phyloP scores from a whole-genome alignment of 2,113 vertebrate genomes.

The Protobothrops mucrosquamatus region DNA sequence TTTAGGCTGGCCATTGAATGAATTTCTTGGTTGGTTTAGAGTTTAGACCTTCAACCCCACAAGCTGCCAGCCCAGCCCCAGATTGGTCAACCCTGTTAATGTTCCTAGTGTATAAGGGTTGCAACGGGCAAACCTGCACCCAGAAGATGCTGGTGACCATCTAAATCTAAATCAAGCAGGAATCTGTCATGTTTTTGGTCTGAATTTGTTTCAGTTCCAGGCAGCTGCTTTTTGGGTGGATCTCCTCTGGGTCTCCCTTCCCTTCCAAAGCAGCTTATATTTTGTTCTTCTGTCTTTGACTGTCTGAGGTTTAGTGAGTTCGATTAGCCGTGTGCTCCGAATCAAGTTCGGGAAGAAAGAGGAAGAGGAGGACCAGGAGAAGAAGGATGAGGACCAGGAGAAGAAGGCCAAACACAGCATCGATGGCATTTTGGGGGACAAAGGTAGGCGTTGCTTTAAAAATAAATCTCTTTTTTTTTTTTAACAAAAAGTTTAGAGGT shows the following conservation, averaged over 20 bases:
- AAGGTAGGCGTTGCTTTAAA: slow-evolving; percentile 77
- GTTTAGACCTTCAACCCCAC: neutral
- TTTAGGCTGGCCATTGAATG: neutral
- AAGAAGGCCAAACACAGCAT: slow-evolving; percentile 99
- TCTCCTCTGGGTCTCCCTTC: too few species aligned
- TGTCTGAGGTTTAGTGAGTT: slow-evolving; percentile 95
- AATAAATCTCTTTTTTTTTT: neutral
- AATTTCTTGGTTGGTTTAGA: neutral
- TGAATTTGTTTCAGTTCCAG: neutral
- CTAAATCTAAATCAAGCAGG: neutral
- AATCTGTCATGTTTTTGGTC: neutral
- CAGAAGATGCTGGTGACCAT: neutral
- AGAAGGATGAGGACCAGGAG: slow-evolving; percentile 98
- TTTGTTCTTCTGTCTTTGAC: slow-evolving; percentile 71
- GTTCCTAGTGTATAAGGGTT: neutral
- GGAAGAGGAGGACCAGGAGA: slow-evolving; percentile 95
- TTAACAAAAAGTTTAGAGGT: too few species aligned
- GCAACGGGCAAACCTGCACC: neutral
- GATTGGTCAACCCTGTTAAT: neutral
- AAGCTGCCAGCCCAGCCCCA: neutral
- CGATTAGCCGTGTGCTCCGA: slow-evolving; percentile 99
- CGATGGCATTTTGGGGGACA: slow-evolving; percentile 98
- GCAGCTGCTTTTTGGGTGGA: too few species aligned
- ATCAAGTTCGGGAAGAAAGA: slow-evolving; percentile 99
- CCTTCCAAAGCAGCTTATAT: slow-evolving; percentile 69